Evolutionary conservation across 2,113 vertebrate genomes (phyloP).

Genomic region (Rostratula benghalensis): DNA sequence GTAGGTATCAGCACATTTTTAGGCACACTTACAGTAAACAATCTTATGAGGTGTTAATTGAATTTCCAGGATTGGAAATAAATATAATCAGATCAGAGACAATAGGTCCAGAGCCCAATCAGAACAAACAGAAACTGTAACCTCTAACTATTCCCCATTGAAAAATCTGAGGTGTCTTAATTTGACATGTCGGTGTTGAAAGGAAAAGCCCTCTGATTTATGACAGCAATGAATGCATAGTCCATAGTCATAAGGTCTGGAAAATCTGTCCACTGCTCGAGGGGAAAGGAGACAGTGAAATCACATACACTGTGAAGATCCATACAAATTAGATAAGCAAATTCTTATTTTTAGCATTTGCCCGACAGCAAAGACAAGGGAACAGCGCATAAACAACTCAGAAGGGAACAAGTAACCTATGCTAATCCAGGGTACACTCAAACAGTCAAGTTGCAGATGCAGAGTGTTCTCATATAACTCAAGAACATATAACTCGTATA

Average conservation of each 20-base stretch:
- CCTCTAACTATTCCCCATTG: not conserved
- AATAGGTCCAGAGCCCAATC: not conserved
- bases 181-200: not conserved
- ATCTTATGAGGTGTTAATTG: not conserved
- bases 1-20: not conserved
- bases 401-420: conserved; percentile 5
- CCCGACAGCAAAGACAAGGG: conserved; percentile 41
- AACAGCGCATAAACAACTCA: conserved; percentile 40
- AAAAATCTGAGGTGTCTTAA: not conserved
- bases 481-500: not conserved
- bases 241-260: conserved; percentile 34
- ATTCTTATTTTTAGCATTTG: conserved; percentile 68
- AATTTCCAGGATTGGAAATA: not conserved
- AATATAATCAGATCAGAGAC: not conserved
- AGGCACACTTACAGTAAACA: not conserved
- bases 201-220: not conserved
- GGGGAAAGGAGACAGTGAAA: conserved; percentile 50
- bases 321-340: conserved; percentile 68
- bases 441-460: not conserved
- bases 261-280: conserved; percentile 37
- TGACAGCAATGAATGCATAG: conserved; percentile 38
- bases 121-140: not conserved
- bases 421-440: not conserved
- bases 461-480: not conserved
- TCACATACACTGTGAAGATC: conserved; percentile 49